These are phyloP conservation scores for Gadus macrocephalus DNA, from an alignment of 2,113 vertebrate genomes.

Conservation along the genomic window DNA sequence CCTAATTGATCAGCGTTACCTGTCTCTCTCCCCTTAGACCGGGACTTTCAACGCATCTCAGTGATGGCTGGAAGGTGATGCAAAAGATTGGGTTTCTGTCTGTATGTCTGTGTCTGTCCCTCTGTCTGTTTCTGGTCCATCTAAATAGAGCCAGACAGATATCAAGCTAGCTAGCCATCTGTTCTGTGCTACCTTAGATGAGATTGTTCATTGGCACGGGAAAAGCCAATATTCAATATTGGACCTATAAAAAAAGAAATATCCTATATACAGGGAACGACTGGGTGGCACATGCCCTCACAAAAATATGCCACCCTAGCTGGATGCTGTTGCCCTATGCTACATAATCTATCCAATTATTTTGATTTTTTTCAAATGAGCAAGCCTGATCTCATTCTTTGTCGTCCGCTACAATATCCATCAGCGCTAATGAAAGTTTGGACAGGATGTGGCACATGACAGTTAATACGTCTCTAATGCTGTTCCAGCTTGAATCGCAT, in stretches of 20 bases:
- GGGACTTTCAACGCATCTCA: slow-evolving; percentile 66
- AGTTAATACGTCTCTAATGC: slow-evolving; percentile 33
- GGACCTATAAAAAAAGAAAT: too few relatives aligned
- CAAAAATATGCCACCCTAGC: too few relatives aligned
- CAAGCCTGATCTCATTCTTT: neutral
- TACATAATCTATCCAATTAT: too few relatives aligned
- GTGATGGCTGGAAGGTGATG: slow-evolving; percentile 54
- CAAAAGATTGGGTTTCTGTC: slow-evolving; percentile 55
- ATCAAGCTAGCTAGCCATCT: too few relatives aligned
- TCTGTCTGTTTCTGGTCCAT: neutral
- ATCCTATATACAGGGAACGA: too few relatives aligned
- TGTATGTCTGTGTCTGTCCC: neutral
- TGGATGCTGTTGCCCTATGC: too few relatives aligned
- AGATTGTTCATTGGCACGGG: too few relatives aligned
- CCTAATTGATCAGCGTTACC: slow-evolving; percentile 80
- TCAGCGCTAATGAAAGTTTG: slow-evolving; percentile 12
- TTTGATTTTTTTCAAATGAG: neutral
- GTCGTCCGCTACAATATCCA: slow-evolving; percentile 25
- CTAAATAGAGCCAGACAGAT: too few relatives aligned
- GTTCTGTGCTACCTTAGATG: too few relatives aligned
- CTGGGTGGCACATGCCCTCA: too few relatives aligned
- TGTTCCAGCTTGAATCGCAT: slow-evolving; percentile 33
- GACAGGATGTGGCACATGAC: slow-evolving; percentile 20
- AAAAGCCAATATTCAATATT: too few relatives aligned
- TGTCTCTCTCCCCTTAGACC: slow-evolving; percentile 72